Evolutionary conservation across 2,113 vertebrate species (phyloP).

Genomic region (Nanorana parkeri): DNA sequence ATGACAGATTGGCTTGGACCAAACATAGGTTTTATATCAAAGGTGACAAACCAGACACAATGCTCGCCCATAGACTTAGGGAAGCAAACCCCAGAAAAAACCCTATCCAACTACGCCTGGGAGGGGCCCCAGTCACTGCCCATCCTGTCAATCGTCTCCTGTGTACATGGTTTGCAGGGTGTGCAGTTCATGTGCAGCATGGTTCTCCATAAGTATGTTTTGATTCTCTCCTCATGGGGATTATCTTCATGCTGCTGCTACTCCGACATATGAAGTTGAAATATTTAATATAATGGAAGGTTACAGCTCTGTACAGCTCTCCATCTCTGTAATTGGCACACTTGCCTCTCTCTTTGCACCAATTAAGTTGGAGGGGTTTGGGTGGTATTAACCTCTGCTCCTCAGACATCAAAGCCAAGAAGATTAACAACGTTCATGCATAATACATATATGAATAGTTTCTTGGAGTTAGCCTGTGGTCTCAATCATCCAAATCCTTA

Average conservation of each 20-base stretch:
- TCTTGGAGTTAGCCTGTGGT: not conserved
- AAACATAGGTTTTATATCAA: too few species aligned
- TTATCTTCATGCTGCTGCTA: not conserved
- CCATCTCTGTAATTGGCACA: slow-evolving; percentile 20
- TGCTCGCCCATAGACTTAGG: too few species aligned
- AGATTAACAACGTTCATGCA: slow-evolving; percentile 36
- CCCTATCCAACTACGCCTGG: too few species aligned
- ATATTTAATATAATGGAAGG: slow-evolving; percentile 2
- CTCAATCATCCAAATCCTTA: slow-evolving; percentile 15
- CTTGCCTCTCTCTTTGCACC: slow-evolving; percentile 6
- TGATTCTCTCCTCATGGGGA: not conserved
- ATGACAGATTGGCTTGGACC: too few species aligned
- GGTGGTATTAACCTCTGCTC: slow-evolving; percentile 24
- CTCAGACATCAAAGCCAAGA: slow-evolving; percentile 17
- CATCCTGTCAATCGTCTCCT: too few species aligned
- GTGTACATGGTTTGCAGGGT: not conserved
- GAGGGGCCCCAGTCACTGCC: too few species aligned
- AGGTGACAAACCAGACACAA: too few species aligned
- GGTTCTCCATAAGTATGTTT: not conserved
- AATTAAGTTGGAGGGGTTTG: slow-evolving; percentile 21
- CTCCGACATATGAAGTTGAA: not conserved
- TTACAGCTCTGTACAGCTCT: not conserved
- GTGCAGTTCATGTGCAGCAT: not conserved
- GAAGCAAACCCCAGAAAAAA: too few species aligned
- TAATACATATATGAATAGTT: slow-evolving; percentile 21